Evolutionary conservation across 2,113 vertebrate species (phyloP), one percentile per base, ranked within the genome.

Genomic region (Rhinogobius similis): DNA sequence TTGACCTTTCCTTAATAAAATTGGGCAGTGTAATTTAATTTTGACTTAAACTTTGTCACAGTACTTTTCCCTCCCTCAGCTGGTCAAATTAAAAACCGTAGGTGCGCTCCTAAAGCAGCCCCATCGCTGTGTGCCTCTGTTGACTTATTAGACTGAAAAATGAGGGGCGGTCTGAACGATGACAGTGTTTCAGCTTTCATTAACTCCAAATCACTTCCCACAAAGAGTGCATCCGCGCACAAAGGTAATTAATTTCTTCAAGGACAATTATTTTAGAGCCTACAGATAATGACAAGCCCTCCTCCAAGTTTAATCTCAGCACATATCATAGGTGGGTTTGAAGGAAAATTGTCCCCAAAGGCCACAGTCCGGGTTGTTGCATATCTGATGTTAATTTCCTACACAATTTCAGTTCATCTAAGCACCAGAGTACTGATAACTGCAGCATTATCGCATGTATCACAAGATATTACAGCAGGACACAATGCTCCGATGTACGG

Each of bases 241-340:
- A 88, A 75, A 83, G 82, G 91, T 93, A 93, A 93, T 94, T 94
- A 93, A 93, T 92, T 92, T 92, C 79, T 83, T 90, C 88, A 91
- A 93, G 92, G 92, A 91, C 92, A 90, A 89, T 92, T 91, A 92
- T 91, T 92, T 86, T 85, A 70, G 78, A 84, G 76, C 78, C 86
- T 86, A 86, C 73, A 89, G 85, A 89, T 91, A 85, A 89, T 85
- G 82, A 90, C 81, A 85, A 78, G 79, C 84, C 74, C 65, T 79
- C 80, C 76, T 86, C 53, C 73, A 90, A 83, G 79, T 89, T 84
- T 65, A 82, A 63, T 83, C 78, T 82, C 29, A 8, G 72, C 64
- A 78, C 55, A 67, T 72, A 39, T 44, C 70, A 58, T 69, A 62
- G 70, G 74, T 82, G 78, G 62, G 62, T 81, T 62, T 69, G 56